These are phyloP conservation scores for Clusia tigrina DNA, from an alignment of 2,888 invertebrate genomes.

Conservation along the genomic window DNA sequence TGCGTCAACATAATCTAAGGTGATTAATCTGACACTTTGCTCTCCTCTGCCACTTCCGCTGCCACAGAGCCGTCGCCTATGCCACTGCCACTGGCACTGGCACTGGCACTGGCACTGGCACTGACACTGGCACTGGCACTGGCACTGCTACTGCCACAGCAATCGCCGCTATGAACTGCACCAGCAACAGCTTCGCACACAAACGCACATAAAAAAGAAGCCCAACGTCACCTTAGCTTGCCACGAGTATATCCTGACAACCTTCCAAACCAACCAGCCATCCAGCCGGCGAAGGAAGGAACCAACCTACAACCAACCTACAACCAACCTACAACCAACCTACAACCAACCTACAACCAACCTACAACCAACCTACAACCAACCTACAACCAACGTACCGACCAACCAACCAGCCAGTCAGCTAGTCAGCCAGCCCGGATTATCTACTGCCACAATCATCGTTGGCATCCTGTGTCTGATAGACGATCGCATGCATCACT, in stretches of 20 bases:
- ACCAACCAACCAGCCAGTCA: too few species aligned
- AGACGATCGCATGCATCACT: constrained; percentile 1
- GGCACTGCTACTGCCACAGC: neutral
- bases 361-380: neutral
- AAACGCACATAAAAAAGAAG: too few species aligned
- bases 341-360: neutral
- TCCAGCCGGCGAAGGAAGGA: too few species aligned
- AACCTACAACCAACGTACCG: neutral
- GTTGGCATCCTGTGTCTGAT: constrained; percentile 1
- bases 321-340: neutral
- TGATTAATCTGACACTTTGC: constrained; percentile 32
- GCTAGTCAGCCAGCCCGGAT: too few species aligned
- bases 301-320: neutral
- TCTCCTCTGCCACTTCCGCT: neutral
- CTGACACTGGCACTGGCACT: neutral
- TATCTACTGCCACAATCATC: neutral
- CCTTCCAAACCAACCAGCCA: too few species aligned
- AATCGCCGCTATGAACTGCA: too few species aligned
- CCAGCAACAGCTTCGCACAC: too few species aligned
- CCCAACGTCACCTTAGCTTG: too few species aligned
- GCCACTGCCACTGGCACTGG: too few species aligned
- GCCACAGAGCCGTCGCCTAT: neutral
- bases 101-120: neutral
- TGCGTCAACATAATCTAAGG: constrained; percentile 30
- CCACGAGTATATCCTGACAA: too few species aligned